Conservation (phyloP, 2,113 vertebrate species). For the Corydoras maculifer region DNA sequence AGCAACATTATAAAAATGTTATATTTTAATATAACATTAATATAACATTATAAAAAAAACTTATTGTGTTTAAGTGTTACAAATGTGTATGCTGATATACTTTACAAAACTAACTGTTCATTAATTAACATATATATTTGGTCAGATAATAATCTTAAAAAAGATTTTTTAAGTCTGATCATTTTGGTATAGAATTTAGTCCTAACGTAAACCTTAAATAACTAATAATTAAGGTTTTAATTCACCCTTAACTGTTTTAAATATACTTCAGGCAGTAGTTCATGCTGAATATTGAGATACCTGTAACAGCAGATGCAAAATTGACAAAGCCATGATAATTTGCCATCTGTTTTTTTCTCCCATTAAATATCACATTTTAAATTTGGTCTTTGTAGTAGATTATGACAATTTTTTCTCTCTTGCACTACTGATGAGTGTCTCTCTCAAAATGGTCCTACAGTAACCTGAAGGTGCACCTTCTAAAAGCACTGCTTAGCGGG, state of each 20-base stretch:
- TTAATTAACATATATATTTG: too few relatives aligned
- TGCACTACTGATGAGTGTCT: not conserved
- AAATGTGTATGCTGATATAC: too few relatives aligned
- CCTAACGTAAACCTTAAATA: too few relatives aligned
- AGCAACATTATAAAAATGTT: too few relatives aligned
- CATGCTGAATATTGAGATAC: not conserved
- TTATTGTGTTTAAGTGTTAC: too few relatives aligned
- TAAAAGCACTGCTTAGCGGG: slow-evolving; percentile 5
- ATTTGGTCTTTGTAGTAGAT: slow-evolving; percentile 48
- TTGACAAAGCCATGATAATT: slow-evolving; percentile 59
- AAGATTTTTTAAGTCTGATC: too few relatives aligned
- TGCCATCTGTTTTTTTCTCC: slow-evolving; percentile 58
- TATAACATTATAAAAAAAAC: too few relatives aligned
- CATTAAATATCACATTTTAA: slow-evolving; percentile 64
- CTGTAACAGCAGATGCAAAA: slow-evolving; percentile 56
- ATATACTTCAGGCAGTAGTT: not conserved
- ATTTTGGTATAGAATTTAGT: too few relatives aligned
- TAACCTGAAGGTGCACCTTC: not conserved
- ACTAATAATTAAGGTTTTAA: too few relatives aligned
- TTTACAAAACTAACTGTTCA: too few relatives aligned
- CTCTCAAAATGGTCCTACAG: not conserved
- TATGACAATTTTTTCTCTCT: slow-evolving; percentile 12
- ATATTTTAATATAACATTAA: too few relatives aligned
- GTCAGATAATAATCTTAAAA: too few relatives aligned
- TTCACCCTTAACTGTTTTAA: not conserved